phyloP scores from a whole-genome alignment of 2,113 vertebrate genomes.

The Austrofundulus limnaeus region DNA sequence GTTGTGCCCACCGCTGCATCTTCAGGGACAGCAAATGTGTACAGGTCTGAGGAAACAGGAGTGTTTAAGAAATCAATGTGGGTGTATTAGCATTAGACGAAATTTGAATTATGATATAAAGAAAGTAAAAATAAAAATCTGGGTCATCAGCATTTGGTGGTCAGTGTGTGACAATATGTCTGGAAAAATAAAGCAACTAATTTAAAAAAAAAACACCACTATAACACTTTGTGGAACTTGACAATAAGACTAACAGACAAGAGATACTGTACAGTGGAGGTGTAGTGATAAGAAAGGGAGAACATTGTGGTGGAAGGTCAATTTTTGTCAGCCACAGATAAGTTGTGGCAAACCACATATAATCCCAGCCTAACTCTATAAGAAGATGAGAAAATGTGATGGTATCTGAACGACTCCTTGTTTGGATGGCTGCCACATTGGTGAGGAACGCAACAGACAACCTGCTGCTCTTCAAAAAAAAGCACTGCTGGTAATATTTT shows the following conservation, averaged over 20 bases:
- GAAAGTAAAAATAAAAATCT: not conserved
- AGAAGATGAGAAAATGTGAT: conserved; percentile 69
- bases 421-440: conserved; percentile 48
- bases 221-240: conserved; percentile 1
- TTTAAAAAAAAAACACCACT: conserved; percentile 10
- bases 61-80: not conserved
- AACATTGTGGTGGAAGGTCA: conserved; percentile 62
- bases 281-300: conserved; percentile 50
- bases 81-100: not conserved
- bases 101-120: too few species aligned
- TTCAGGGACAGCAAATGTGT: conserved; percentile 85
- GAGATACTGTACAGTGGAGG: conserved; percentile 25
- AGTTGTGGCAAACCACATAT: conserved; percentile 50
- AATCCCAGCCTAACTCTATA: conserved; percentile 64
- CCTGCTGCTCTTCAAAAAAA: conserved; percentile 37
- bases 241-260: conserved; percentile 25
- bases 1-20: conserved; percentile 79
- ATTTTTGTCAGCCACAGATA: conserved; percentile 62
- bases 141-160: too few species aligned
- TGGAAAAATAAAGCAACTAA: too few species aligned
- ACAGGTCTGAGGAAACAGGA: conserved; percentile 75
- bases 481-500: conserved; percentile 43
- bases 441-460: conserved; percentile 37
- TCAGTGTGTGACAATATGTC: too few species aligned
- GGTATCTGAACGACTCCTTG: conserved; percentile 52